Base-by-base conservation (phyloP, 2,888 invertebrate genomes). In the Amaurobius ferox region DNA sequence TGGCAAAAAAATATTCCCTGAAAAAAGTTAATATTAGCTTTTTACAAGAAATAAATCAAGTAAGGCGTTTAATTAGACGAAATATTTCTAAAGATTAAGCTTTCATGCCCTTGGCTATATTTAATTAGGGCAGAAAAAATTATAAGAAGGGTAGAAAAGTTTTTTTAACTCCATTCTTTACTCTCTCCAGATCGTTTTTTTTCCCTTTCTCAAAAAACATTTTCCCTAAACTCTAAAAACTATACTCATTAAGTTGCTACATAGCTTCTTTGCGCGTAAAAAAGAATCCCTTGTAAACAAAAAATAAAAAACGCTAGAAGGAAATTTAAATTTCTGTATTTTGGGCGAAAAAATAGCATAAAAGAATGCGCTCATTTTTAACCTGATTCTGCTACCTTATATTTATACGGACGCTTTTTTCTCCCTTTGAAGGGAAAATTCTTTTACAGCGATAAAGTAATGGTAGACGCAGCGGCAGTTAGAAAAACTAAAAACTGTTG, bases 241-340 rank as follows among this genome's bases (percentile, higher is more conserved):
- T 35, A 62, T 55, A 79, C 64, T 79, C 79, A 70, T 79, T 79
- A 79, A 79, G 62, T 79, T 71, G 79, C 68, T 70, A 71, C 40
- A 62, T 16, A 13, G 6, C 16, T 44, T 44, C 35, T 7, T 16
- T 16, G 44, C 9, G 16, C 16, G 16, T 9, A 44, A 16, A 44
- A 44, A 44, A 16, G 16, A 1, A 16, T 2, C 2, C 6, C 19
- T 19, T 23, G 11, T 5, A 0, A 23, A 23, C 19, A 55, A 55
- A 55, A 44, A 44, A 5, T 13, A 2, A 16, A 16, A 44, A 44
- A 16, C 6, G n/a, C 9, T 35, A 35, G 35, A 7, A 35, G 9
- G 35, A 35, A 35, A 35, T 35, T 35, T 35, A 35, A 35, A 35
- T 35, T 35, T 35, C 35, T 35, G 9, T 35, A 35, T 7, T 35